Evolutionary conservation across 2,888 invertebrate species (phyloP).

Genomic region (Polymixis flavicincta): DNA sequence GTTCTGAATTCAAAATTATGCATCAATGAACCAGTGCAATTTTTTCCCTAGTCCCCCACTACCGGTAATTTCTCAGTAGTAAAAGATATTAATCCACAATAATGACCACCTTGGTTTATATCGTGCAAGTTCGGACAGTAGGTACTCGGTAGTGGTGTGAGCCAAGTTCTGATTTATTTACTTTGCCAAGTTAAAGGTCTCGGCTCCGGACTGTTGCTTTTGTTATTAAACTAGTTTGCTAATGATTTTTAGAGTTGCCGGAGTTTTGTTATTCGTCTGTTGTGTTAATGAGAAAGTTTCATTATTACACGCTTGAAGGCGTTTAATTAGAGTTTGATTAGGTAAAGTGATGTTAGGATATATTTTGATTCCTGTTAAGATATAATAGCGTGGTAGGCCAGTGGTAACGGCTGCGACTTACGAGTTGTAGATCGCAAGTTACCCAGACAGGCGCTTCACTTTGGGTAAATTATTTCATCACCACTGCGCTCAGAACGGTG

Average conservation of each 20-base stretch:
- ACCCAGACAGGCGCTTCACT: no score
- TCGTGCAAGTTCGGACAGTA: conserved; percentile 76
- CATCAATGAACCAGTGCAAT: not conserved
- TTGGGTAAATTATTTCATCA: no score
- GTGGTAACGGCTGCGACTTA: no score
- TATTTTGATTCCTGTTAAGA: not conserved
- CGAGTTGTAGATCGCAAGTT: no score
- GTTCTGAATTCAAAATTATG: no score
- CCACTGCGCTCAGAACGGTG: no score
- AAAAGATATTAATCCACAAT: conserved; percentile 82
- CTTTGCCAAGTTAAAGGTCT: conserved; percentile 64
- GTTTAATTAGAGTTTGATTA: conserved; percentile 16
- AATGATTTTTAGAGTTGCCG: conserved; percentile 57
- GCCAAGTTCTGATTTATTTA: conserved; percentile 83
- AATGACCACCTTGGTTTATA: conserved; percentile 84
- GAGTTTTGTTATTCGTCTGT: conserved; percentile 40
- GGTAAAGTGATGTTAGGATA: not conserved
- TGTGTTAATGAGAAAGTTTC: conserved; percentile 40
- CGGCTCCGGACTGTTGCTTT: conserved; percentile 52
- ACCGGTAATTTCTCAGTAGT: conserved; percentile 76
- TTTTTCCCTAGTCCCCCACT: conserved; percentile 53
- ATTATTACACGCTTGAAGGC: conserved; percentile 24
- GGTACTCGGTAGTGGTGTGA: conserved; percentile 59
- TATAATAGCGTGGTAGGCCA: no score
- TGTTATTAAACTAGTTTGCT: conserved; percentile 62